Percentiles rank a stretch among this genome's conserved stretches.
Evolutionary conservation across 1,140 invertebrate genomes (phyloP).

Genomic region (Platorchestia sp.): DNA sequence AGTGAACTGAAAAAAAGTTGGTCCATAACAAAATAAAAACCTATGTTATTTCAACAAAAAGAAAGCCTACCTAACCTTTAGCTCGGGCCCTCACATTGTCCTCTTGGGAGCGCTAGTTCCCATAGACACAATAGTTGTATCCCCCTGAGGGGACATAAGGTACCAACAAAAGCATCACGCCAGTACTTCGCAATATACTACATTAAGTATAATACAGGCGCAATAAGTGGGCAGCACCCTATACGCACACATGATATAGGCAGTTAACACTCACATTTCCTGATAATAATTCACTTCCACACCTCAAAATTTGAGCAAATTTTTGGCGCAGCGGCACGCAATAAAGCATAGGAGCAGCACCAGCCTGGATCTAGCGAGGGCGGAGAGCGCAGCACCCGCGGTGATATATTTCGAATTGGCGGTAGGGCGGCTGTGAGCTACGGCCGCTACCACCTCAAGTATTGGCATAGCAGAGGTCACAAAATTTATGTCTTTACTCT

Average conservation of each 20-base stretch:
- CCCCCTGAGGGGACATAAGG: no score
- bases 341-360: not conserved
- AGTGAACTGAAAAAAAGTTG: no score
- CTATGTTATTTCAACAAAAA: no score
- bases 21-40: no score
- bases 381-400: not conserved
- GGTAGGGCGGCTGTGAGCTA: slow-evolving; percentile 32
- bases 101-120: no score
- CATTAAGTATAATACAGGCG: no score
- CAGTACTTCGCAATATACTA: not conserved
- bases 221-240: no score
- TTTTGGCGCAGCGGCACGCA: not conserved
- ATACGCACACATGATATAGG: not conserved
- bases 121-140: no score
- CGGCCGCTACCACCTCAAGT: not conserved
- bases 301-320: not conserved
- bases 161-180: no score
- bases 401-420: slow-evolving; percentile 47
- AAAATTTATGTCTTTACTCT: slow-evolving; percentile 26
- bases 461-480: slow-evolving; percentile 40
- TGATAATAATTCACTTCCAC: not conserved
- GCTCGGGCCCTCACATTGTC: no score
- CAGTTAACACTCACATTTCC: not conserved
- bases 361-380: not conserved
- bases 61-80: no score